Evolutionary conservation across 2,797 vertebrate species (phyloP).

Genomic region (Acipenser oxyrinchus): DNA sequence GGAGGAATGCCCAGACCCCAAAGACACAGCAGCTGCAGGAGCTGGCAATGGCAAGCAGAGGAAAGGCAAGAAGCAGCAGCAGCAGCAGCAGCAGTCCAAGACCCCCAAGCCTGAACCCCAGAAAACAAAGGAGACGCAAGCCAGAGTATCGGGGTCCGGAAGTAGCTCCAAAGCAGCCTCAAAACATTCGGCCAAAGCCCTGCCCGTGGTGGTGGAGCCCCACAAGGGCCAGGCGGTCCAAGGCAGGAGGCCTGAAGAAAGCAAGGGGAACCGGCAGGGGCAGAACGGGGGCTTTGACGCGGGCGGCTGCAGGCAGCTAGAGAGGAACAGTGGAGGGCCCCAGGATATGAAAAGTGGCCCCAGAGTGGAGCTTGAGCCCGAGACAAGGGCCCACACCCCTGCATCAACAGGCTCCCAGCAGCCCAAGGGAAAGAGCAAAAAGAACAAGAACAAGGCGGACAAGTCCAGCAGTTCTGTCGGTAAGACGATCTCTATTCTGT

Average conservation of each 20-base stretch:
- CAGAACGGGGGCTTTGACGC: conserved; percentile 36
- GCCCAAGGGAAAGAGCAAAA: conserved; percentile 81
- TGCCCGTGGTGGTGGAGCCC: conserved; percentile 36
- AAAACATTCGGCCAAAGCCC: conserved; percentile 39
- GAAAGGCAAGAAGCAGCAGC: conserved; percentile 80
- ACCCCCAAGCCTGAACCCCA: conserved; percentile 45
- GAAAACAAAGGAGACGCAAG: conserved; percentile 41
- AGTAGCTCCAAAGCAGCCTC: conserved; percentile 41
- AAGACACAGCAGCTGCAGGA: conserved; percentile 30
- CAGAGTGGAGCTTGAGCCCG: conserved; percentile 50
- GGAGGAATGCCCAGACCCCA: conserved; percentile 53
- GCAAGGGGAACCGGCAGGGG: conserved; percentile 39
- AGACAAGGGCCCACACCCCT: conserved; percentile 39
- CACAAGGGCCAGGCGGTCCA: conserved; percentile 34
- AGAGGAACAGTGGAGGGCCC: conserved; percentile 47
- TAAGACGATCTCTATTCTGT: conserved; percentile 42
- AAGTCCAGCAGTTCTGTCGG: conserved; percentile 76
- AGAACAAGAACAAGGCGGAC: conserved; percentile 86
- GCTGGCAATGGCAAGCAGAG: conserved; percentile 59
- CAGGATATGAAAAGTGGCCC: conserved; percentile 25
- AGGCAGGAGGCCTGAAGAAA: conserved; percentile 55
- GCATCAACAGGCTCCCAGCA: conserved; percentile 58
- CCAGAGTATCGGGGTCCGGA: conserved; percentile 34
- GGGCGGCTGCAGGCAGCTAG: conserved; percentile 39
- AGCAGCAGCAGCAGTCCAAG: conserved; percentile 41